Base-by-base conservation (phyloP, 2,888 invertebrate species). In the Drosophila incognita region DNA sequence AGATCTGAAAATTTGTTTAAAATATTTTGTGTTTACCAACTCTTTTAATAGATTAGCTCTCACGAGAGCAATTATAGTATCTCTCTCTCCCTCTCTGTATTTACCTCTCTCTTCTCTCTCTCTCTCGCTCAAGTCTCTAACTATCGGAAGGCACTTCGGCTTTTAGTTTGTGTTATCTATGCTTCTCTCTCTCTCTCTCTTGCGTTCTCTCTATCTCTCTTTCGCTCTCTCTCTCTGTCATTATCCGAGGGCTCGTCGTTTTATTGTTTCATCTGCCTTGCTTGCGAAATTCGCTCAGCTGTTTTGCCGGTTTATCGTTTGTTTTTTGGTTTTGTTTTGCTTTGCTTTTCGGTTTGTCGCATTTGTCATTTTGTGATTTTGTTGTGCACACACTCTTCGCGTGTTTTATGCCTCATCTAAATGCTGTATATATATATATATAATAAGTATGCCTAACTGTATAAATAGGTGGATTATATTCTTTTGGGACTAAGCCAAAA, bases 281-380 rank as follows among this genome's bases (percentile, higher is more conserved):
- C 61, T 76, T 72, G 75, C 66, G 59, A 62, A 71, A 29, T 80
- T 76, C 63, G 70, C 61, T 27, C 86, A 87, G 89, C 84, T 89
- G 86, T 71, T 74, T 57, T 61, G 74, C 74, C 74, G 74, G 64
- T 52, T 59, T 72, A 33, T 46, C 24, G 24, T 15, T 8, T 46
- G 4, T 15, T 46, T 46, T 46, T 15, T 8, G 46, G 8, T 57
- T 48, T 56, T 51, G 53, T 53, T 61, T 67, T 69, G 58, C 64
- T 64, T 66, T 74, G 24, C 61, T 42, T 36, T 56, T 71, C 57
- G 53, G 49, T 36, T 69, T 58, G 58, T 64, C 69, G 70, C 66
- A 56, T 73, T 76, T 87, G 69, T 56, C 64, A 73, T 73, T 76
- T 77, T 79, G 62, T 53, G 60, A 66, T 68, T 77, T 74, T 73